phyloP scores from a whole-genome alignment of 2,113 vertebrate genomes.

The Oxygymnocypris stewartii region DNA sequence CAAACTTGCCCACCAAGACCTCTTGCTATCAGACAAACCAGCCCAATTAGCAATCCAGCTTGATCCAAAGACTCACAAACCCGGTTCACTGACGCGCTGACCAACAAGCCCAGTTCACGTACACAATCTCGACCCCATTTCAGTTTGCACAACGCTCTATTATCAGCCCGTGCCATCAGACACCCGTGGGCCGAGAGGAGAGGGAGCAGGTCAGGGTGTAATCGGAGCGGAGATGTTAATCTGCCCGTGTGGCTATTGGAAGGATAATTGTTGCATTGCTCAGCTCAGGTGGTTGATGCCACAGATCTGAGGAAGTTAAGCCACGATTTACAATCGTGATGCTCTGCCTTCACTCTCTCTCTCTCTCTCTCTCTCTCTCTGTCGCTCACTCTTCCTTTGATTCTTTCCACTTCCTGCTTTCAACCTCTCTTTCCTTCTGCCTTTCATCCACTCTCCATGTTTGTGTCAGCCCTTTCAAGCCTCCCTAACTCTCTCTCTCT shows the following conservation, averaged over 20 bases:
- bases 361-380: constrained; percentile 22
- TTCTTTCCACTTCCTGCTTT: constrained; percentile 38
- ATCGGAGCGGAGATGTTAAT: constrained; percentile 76
- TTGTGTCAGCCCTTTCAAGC: constrained; percentile 25
- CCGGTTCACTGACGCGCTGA: constrained; percentile 65
- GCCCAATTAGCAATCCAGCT: constrained; percentile 33
- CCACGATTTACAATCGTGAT: constrained; percentile 55
- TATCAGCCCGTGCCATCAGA: constrained; percentile 80
- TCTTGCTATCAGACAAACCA: constrained; percentile 41
- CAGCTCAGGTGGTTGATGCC: constrained; percentile 72
- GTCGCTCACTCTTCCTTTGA: neutral
- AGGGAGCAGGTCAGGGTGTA: constrained; percentile 66
- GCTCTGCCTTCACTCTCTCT: constrained; percentile 16
- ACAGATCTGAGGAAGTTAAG: constrained; percentile 68
- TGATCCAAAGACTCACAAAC: constrained; percentile 49
- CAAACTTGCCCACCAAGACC: constrained; percentile 6
- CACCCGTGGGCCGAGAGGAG: constrained; percentile 62
- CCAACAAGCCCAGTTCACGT: constrained; percentile 57
- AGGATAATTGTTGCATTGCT: constrained; percentile 76
- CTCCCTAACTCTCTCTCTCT: constrained; percentile 18
- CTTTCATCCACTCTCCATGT: constrained; percentile 32
- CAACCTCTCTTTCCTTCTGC: constrained; percentile 11
- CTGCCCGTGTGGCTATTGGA: constrained; percentile 72
- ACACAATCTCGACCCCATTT: constrained; percentile 68
- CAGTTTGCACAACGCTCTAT: constrained; percentile 57